A percentile compares a stretch with the other conserved stretches of the same genome.
Evolutionary conservation across 2,888 invertebrate species (phyloP).

Genomic region (Drosophila anomalata): DNA sequence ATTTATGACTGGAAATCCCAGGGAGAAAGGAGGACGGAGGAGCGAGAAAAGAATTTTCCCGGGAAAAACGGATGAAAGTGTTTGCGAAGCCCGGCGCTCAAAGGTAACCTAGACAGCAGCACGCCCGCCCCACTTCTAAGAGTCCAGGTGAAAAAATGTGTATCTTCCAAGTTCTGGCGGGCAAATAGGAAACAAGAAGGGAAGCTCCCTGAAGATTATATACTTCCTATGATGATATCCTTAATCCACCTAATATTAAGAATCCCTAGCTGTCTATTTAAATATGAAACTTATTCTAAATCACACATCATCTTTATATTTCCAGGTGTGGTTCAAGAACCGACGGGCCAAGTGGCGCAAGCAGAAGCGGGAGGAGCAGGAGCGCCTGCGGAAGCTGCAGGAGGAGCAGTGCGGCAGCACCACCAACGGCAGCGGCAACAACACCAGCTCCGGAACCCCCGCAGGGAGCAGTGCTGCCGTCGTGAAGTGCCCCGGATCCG

Average conservation of each 20-base stretch:
- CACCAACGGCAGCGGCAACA: slow-evolving; percentile 44
- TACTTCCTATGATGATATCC: too few species aligned
- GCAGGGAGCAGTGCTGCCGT: slow-evolving; percentile 85
- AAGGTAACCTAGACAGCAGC: slow-evolving; percentile 41
- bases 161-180: not conserved
- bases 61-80: slow-evolving; percentile 84
- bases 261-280: too few species aligned
- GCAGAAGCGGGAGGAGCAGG: slow-evolving; percentile 95
- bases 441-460: slow-evolving; percentile 87
- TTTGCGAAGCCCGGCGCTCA: slow-evolving; percentile 82
- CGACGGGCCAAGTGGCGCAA: slow-evolving; percentile 98
- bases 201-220: too few species aligned
- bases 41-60: slow-evolving; percentile 66
- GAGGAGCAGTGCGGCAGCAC: slow-evolving; percentile 87
- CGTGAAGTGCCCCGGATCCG: slow-evolving; percentile 79
- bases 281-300: not conserved
- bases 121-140: not conserved
- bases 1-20: slow-evolving; percentile 41
- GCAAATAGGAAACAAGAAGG: not conserved
- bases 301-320: slow-evolving; percentile 35
- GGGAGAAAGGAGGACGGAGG: not conserved
- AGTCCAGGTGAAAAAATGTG: not conserved
- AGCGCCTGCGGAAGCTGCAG: slow-evolving; percentile 91
- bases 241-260: too few species aligned
- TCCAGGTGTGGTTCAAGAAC: slow-evolving; percentile 98